Percentiles rank a stretch among this genome's conserved stretches.
Conservation (phyloP, 2,113 vertebrate genomes). For the Aspiorhynchus laticeps region DNA sequence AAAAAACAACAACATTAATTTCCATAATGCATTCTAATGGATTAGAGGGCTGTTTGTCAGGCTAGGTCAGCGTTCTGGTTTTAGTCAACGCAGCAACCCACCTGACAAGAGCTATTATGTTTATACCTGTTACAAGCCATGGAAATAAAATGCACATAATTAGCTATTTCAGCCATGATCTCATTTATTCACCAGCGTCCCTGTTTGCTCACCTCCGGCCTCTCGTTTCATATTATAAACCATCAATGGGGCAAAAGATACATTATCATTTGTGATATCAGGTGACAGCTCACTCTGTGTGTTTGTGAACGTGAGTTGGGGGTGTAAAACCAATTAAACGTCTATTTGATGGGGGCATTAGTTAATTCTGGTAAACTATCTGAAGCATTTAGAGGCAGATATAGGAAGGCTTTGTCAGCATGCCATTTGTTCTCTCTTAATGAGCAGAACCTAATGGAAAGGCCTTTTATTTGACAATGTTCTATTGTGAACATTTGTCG, state of each 20-base stretch:
- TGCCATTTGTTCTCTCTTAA: constrained; percentile 40
- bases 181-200: constrained; percentile 74
- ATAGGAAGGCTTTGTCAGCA: constrained; percentile 38
- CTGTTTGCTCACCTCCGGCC: constrained; percentile 68
- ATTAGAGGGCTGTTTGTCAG: constrained; percentile 72
- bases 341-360: constrained; percentile 45
- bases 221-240: constrained; percentile 62
- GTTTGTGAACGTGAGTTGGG: constrained; percentile 35
- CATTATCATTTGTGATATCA: constrained; percentile 60
- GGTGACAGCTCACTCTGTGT: constrained; percentile 52
- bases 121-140: constrained; percentile 69
- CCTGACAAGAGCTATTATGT: constrained; percentile 77
- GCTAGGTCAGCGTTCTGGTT: constrained; percentile 72
- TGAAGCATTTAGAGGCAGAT: constrained; percentile 41
- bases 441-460: constrained; percentile 41
- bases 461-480: constrained; percentile 26
- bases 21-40: constrained; percentile 81
- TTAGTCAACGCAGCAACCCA: constrained; percentile 76
- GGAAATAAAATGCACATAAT: constrained; percentile 78
- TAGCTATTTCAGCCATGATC: constrained; percentile 79
- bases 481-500: constrained; percentile 23
- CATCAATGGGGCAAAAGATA: constrained; percentile 64
- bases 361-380: constrained; percentile 49
- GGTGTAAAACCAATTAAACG: constrained; percentile 50
- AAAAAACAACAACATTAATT: constrained; percentile 71